phyloP scores from a whole-genome alignment of 2,113 vertebrate genomes.

The Nesogale talazaci region DNA sequence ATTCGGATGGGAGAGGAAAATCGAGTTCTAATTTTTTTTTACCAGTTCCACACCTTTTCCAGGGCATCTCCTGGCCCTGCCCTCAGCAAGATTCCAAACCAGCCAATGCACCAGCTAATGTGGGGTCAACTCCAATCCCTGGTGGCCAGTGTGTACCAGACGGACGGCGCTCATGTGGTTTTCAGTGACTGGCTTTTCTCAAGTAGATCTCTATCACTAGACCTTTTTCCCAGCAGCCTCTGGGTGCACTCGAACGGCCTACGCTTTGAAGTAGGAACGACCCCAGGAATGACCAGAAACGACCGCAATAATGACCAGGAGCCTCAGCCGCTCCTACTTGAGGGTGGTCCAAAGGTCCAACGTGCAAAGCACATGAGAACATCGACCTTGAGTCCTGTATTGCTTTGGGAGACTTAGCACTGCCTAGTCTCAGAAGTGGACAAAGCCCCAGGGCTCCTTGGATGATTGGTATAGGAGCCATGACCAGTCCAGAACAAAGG shows the following conservation, averaged over 20 bases:
- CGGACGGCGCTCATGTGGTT: too few relatives aligned
- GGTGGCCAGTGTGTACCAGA: too few relatives aligned
- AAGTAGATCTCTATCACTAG: too few relatives aligned
- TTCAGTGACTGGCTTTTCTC: too few relatives aligned
- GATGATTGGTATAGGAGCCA: rapidly evolving
- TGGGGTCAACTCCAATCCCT: too few relatives aligned
- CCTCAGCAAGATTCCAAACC: neutral
- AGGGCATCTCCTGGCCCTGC: neutral
- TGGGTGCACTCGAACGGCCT: neutral
- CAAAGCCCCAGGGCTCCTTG: neutral
- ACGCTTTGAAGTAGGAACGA: neutral
- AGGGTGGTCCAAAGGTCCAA: too few relatives aligned
- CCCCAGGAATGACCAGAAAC: too few relatives aligned
- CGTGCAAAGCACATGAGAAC: neutral
- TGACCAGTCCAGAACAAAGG: rapidly evolving
- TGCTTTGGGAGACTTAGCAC: neutral
- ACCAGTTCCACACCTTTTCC: neutral
- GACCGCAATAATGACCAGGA: too few relatives aligned
- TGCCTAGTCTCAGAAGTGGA: neutral
- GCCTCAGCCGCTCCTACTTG: neutral
- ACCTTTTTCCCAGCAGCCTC: neutral
- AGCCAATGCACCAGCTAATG: neutral
- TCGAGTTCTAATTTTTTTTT: neutral
- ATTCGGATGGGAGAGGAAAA: neutral
- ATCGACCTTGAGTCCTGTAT: rapidly evolving